Percentiles rank a stretch among this genome's conserved stretches.
Evolutionary conservation across 30 jellyfish, hydroid and myxozoan species (phyloP).

Genomic region (Aurelia coerulea): DNA sequence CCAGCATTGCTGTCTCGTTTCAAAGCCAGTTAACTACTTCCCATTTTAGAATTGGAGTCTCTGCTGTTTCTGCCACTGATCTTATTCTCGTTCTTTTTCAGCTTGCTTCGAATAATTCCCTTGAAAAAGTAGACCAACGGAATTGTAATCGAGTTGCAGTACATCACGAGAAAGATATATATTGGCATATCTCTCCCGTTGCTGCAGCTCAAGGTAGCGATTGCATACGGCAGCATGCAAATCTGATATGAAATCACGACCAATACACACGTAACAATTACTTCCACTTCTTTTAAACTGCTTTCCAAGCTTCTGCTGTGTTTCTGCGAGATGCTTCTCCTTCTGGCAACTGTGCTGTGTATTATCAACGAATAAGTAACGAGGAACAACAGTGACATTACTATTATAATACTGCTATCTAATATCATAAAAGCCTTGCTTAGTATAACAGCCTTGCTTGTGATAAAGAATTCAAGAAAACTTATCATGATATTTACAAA

Average conservation of each 20-base stretch:
- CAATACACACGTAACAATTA: conserved; percentile 23
- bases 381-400: background rate
- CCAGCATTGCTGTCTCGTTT: too few species aligned
- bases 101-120: too few species aligned
- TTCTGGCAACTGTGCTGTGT: background rate
- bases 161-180: too few species aligned
- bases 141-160: too few species aligned
- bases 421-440: background rate
- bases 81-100: too few species aligned
- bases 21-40: too few species aligned
- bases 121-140: too few species aligned
- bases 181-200: too few species aligned
- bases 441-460: background rate
- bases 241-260: conserved; percentile 13
- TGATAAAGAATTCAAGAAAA: too few species aligned
- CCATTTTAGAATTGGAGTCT: too few species aligned
- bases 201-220: background rate
- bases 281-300: background rate
- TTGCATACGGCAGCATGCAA: conserved; percentile 41
- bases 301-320: background rate
- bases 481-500: too few species aligned
- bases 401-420: background rate
- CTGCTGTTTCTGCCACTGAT: too few species aligned
- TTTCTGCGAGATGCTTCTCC: background rate
- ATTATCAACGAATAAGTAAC: background rate